These are phyloP conservation scores for Gorsachius goisagi DNA, from an alignment of 2,113 vertebrate genomes.

Conservation along the genomic window DNA sequence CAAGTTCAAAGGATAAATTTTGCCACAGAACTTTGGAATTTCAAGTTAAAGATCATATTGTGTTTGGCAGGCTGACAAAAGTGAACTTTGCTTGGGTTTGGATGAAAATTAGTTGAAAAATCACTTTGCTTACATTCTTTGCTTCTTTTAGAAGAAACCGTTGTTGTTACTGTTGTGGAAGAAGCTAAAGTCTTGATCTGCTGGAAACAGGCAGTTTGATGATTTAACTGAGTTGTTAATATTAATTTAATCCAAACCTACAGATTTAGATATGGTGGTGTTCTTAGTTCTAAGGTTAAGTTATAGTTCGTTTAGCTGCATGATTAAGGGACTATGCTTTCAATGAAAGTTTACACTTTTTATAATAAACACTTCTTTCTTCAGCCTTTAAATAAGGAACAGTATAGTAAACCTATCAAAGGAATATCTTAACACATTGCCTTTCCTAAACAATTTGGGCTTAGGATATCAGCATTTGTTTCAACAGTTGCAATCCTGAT, in stretches of 20 bases:
- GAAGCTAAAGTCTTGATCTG: neutral
- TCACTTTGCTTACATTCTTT: neutral
- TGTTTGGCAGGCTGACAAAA: neutral
- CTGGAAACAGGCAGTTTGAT: neutral
- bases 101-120: neutral
- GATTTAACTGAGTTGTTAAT: neutral
- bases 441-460: slow-evolving; percentile 8
- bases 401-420: neutral
- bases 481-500: slow-evolving; percentile 42
- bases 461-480: slow-evolving; percentile 45
- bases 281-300: neutral
- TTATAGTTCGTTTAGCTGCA: neutral
- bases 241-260: neutral
- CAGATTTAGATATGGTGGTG: neutral
- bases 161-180: neutral
- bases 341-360: neutral
- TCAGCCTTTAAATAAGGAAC: neutral
- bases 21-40: neutral
- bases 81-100: neutral
- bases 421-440: neutral
- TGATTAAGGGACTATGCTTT: neutral
- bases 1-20: neutral
- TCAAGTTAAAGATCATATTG: neutral
- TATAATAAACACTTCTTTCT: neutral
- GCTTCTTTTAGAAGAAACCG: neutral